These are phyloP conservation scores for Cepaea hortensis DNA, from an alignment of 2,888 invertebrate species.

Conservation along the genomic window DNA sequence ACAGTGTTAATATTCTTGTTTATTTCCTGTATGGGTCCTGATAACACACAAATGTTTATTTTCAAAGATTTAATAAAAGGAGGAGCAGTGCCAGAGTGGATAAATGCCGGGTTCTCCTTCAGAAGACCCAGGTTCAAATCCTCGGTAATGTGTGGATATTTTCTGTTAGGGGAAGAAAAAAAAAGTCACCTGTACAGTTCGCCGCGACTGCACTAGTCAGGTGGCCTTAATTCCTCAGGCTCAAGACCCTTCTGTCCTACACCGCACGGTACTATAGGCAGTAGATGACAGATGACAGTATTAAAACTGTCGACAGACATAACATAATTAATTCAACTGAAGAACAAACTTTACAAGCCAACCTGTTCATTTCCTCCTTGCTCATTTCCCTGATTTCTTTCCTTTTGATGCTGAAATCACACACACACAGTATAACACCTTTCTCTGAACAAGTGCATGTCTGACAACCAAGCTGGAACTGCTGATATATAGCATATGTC, in stretches of 20 bases:
- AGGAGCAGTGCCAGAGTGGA: no score
- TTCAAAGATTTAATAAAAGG: neutral
- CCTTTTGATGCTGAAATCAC: conserved; percentile 59
- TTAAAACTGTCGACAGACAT: neutral
- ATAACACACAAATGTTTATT: neutral
- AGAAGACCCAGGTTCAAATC: no score
- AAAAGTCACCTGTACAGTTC: neutral
- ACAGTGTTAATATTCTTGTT: no score
- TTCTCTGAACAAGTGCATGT: conserved; percentile 63
- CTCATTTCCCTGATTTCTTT: conserved; percentile 73
- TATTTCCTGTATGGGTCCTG: neutral
- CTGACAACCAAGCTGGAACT: conserved; percentile 66
- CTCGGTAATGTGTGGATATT: neutral
- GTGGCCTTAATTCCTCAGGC: no score
- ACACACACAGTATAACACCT: conserved; percentile 62
- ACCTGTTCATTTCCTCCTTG: conserved; percentile 61
- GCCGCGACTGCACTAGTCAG: no score
- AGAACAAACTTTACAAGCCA: neutral
- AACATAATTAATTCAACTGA: neutral
- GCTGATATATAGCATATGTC: conserved; percentile 62
- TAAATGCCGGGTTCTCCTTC: neutral
- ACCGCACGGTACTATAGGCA: no score
- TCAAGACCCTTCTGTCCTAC: no score
- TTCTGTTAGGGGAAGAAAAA: neutral
- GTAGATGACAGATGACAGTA: no score